A percentile compares a stretch with the other conserved stretches of the same genome.
Conservation (phyloP, 2,113 vertebrate genomes). For the Trochalopteron elliotii region DNA sequence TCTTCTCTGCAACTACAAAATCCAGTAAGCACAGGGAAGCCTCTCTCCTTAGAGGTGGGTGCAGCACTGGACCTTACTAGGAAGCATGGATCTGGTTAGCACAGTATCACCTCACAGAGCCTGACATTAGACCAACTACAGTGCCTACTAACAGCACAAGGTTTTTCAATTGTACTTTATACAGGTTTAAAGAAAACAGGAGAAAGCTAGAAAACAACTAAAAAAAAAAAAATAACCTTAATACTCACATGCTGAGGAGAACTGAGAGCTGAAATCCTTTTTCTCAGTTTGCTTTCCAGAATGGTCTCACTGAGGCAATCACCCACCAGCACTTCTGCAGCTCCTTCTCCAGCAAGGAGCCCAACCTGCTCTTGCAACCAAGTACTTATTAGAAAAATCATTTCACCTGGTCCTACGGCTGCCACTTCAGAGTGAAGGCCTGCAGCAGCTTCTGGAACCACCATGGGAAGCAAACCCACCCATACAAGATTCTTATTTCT, state of each 20-base stretch:
- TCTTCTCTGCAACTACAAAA: neutral
- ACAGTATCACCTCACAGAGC: fast-evolving
- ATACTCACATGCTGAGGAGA: neutral
- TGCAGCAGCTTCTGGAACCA: neutral
- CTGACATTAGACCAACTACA: neutral
- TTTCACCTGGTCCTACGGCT: neutral
- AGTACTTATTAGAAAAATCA: neutral
- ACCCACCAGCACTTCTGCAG: too few species aligned
- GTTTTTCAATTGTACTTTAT: neutral
- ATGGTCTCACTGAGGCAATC: fast-evolving
- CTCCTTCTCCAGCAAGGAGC: neutral
- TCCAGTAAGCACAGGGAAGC: neutral
- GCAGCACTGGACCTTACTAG: neutral
- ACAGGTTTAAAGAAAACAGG: neutral
- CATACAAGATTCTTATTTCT: neutral
- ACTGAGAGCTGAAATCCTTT: neutral
- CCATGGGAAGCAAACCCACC: neutral
- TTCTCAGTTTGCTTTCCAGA: neutral
- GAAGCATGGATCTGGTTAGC: neutral
- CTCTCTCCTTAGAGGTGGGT: neutral
- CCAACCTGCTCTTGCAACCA: neutral
- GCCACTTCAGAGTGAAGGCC: neutral
- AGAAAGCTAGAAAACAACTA: neutral
- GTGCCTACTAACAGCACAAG: neutral
- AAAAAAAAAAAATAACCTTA: neutral